These are phyloP conservation scores for Lophotriccus pileatus DNA, from an alignment of 2,797 vertebrate genomes.

Conservation along the genomic window DNA sequence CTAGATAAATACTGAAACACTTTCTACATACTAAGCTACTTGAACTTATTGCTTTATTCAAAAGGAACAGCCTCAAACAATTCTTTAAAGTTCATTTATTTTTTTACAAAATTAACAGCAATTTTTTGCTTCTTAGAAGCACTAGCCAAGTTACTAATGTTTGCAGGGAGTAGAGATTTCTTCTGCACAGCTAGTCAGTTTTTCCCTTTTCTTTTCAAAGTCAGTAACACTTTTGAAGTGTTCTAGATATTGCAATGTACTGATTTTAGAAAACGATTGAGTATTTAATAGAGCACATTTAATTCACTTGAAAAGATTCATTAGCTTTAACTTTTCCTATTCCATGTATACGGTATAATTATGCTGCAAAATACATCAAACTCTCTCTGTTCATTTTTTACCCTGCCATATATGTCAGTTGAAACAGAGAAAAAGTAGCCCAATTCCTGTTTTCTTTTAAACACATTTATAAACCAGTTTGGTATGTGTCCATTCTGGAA, in stretches of 20 bases:
- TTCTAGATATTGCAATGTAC: background rate
- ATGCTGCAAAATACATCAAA: background rate
- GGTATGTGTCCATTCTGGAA: background rate
- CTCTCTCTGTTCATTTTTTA: background rate
- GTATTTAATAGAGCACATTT: background rate
- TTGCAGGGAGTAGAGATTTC: background rate
- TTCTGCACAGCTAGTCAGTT: background rate
- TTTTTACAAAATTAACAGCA: background rate
- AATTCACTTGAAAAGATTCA: background rate
- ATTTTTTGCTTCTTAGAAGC: background rate
- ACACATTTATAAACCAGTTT: background rate
- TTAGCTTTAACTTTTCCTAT: background rate
- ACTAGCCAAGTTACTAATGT: background rate
- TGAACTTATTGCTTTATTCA: background rate
- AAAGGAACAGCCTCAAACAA: background rate
- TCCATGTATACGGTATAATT: background rate
- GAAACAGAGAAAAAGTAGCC: background rate
- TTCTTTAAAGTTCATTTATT: background rate
- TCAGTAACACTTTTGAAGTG: background rate
- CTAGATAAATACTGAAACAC: background rate
- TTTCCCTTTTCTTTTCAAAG: background rate
- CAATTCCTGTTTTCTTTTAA: background rate
- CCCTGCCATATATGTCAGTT: background rate
- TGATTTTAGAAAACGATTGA: constrained; percentile 1
- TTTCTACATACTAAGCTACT: background rate